A percentile compares a stretch with the other conserved stretches of the same genome.
phyloP scores from a whole-genome alignment of 2,113 vertebrate species.

The Mobula hypostoma region DNA sequence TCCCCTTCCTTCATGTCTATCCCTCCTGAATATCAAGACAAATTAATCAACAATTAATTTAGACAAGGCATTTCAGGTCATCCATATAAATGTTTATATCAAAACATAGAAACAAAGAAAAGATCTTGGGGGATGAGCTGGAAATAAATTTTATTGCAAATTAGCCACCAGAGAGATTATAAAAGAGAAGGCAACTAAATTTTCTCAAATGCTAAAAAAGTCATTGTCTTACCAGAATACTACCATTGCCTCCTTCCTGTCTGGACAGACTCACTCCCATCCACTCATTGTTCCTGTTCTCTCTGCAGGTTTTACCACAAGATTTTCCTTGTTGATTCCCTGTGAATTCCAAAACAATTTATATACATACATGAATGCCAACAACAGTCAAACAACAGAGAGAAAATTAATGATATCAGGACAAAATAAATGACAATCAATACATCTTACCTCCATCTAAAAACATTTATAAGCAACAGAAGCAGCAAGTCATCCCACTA shows the following conservation, averaged over 20 bases:
- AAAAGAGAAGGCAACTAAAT: background rate
- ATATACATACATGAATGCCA: background rate
- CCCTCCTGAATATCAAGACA: too few relatives aligned
- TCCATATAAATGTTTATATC: too few relatives aligned
- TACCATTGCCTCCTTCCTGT: constrained; percentile 73
- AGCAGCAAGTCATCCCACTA: too few relatives aligned
- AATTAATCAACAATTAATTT: too few relatives aligned
- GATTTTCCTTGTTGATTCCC: constrained; percentile 68
- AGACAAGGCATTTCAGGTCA: too few relatives aligned
- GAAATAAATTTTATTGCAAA: background rate
- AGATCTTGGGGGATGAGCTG: background rate
- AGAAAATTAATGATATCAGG: background rate
- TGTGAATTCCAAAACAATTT: constrained; percentile 46
- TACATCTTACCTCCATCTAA: too few relatives aligned
- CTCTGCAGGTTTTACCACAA: constrained; percentile 92
- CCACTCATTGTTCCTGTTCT: constrained; percentile 88
- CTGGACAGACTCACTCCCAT: constrained; percentile 94
- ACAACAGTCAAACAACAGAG: background rate
- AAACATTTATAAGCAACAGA: too few relatives aligned
- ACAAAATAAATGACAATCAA: background rate
- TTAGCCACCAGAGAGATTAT: background rate
- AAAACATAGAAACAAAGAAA: background rate
- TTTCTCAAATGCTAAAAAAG: background rate
- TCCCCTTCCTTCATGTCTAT: too few relatives aligned
- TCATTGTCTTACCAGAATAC: constrained; percentile 73